Conservation (phyloP, 2,113 vertebrate species). For the Calyptomena viridis region DNA sequence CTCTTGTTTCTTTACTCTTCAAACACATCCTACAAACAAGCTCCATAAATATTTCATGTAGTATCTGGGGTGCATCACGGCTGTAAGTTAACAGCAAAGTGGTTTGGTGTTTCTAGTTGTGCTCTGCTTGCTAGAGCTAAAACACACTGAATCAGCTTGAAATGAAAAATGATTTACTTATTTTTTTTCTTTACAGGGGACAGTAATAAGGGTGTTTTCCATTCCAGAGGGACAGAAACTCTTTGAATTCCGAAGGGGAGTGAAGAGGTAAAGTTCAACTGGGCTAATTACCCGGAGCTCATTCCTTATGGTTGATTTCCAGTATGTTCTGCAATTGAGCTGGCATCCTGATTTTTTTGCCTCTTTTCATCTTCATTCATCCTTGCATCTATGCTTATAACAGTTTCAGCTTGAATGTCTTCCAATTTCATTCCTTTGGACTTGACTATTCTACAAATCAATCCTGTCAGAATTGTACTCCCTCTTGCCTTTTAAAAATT, state of each 20-base stretch:
- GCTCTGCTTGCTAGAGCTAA: not conserved
- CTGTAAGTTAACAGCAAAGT: not conserved
- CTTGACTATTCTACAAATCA: not conserved
- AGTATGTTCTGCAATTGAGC: not conserved
- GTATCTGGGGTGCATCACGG: not conserved
- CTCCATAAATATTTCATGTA: conserved; percentile 29
- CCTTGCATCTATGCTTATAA: not conserved
- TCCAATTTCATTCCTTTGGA: not conserved
- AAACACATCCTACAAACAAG: not conserved
- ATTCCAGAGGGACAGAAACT: conserved; percentile 99
- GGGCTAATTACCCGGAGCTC: not conserved
- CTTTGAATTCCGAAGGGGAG: conserved; percentile 97
- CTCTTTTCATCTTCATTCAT: not conserved
- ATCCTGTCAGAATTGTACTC: not conserved
- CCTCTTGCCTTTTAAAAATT: not conserved
- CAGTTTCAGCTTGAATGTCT: not conserved
- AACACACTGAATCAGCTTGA: not conserved
- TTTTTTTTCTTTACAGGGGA: conserved; percentile 79
- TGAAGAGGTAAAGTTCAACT: conserved; percentile 85
- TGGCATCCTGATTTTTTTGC: not conserved
- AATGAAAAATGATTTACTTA: not conserved
- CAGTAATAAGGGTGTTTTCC: conserved; percentile 97
- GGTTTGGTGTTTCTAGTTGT: not conserved
- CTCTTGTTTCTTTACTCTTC: not conserved
- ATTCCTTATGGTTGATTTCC: not conserved